phyloP scores from a whole-genome alignment of 2,113 vertebrate species.

The Peromyscus maniculatus region DNA sequence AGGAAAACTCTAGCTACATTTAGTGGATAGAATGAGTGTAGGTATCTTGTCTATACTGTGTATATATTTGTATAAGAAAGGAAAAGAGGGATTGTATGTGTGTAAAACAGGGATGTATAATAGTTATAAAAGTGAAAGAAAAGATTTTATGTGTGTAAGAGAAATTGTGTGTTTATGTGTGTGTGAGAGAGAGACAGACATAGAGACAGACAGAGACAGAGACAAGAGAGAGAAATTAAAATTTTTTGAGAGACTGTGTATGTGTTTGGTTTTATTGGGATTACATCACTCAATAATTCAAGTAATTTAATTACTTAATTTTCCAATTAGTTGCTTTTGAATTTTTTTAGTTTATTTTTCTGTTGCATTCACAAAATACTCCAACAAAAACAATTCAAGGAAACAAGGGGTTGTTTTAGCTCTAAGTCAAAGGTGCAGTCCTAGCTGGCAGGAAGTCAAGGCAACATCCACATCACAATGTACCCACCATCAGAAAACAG shows the following conservation, averaged over 20 bases:
- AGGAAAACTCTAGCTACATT: too few species aligned
- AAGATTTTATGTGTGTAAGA: not conserved
- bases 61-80: not conserved
- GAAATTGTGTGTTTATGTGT: not conserved
- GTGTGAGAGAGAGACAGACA: not conserved
- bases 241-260: not conserved
- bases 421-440: not conserved
- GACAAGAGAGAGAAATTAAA: not conserved
- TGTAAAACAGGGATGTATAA: not conserved
- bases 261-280: not conserved
- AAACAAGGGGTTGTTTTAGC: not conserved
- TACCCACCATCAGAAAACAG: not conserved
- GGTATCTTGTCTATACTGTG: not conserved
- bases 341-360: not conserved
- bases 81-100: not conserved
- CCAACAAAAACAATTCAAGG: not conserved
- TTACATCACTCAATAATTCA: not conserved
- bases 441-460: too few species aligned
- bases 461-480: not conserved
- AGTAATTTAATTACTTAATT: not conserved
- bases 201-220: too few species aligned
- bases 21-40: not conserved
- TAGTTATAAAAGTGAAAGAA: not conserved
- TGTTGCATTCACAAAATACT: not conserved
- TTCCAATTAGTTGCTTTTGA: not conserved